These are phyloP conservation scores for Poeciliopsis presidionis DNA, from an alignment of 2,797 vertebrate genomes.

Conservation along the genomic window DNA sequence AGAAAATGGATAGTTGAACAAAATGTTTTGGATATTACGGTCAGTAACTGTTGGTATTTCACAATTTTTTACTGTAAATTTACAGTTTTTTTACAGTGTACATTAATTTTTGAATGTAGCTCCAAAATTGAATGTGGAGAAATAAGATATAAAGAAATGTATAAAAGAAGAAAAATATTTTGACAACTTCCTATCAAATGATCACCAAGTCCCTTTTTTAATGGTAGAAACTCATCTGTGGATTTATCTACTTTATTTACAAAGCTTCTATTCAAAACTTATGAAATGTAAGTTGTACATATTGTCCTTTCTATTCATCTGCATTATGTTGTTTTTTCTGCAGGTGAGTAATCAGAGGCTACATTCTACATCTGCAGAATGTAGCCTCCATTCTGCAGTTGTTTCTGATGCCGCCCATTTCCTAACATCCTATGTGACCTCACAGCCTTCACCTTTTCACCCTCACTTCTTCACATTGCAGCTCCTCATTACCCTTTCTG, in stretches of 20 bases:
- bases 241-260: background rate
- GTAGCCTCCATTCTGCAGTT: background rate
- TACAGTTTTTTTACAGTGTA: no score
- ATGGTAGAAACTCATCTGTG: background rate
- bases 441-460: background rate
- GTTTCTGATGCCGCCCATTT: background rate
- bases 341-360: background rate
- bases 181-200: background rate
- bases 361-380: no score
- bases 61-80: no score
- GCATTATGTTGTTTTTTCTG: background rate
- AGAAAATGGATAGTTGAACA: no score
- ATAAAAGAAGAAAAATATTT: background rate
- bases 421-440: background rate
- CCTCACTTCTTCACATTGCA: background rate
- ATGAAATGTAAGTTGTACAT: background rate
- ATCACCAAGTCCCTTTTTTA: background rate
- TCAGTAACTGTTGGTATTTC: no score
- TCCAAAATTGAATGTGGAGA: background rate
- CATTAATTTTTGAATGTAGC: background rate
- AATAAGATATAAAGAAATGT: background rate
- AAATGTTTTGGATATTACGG: no score
- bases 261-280: background rate
- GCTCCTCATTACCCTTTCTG: background rate
- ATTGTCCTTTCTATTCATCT: background rate